These are phyloP conservation scores for Trematocara macrostoma DNA, from an alignment of 2,113 vertebrate species.

Conservation along the genomic window DNA sequence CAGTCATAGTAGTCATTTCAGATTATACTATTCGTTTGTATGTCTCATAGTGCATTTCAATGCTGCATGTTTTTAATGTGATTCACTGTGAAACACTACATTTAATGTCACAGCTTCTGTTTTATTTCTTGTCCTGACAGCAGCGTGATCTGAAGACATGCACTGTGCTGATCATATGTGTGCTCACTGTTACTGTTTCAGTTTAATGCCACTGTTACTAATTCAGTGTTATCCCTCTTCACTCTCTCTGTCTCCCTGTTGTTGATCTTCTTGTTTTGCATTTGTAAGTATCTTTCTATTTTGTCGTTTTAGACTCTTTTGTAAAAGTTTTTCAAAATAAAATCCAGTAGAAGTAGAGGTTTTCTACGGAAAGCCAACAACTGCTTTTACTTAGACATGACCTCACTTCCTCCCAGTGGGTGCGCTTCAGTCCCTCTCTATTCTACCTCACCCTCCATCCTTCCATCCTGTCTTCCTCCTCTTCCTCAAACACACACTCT, in stretches of 20 bases:
- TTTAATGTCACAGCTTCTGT: background rate
- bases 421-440: conserved; percentile 14
- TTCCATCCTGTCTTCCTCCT: too few relatives aligned
- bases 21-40: background rate
- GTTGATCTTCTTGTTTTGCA: conserved; percentile 70
- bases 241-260: conserved; percentile 53
- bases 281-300: conserved; percentile 71
- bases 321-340: background rate
- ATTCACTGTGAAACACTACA: background rate
- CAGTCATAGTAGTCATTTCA: background rate
- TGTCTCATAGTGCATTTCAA: background rate
- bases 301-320: conserved; percentile 8
- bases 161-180: background rate
- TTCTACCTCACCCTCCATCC: background rate
- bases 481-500: background rate
- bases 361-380: conserved; percentile 5
- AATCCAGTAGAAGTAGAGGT: conserved; percentile 49
- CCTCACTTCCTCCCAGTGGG: conserved; percentile 31
- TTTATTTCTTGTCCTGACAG: background rate
- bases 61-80: background rate
- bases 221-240: conserved; percentile 50
- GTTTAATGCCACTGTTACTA: conserved; percentile 9
- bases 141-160: background rate
- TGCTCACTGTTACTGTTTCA: background rate
- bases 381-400: conserved; percentile 1